Evolutionary conservation across 2,113 vertebrate genomes (phyloP).

Genomic region (Electrona antarctica): DNA sequence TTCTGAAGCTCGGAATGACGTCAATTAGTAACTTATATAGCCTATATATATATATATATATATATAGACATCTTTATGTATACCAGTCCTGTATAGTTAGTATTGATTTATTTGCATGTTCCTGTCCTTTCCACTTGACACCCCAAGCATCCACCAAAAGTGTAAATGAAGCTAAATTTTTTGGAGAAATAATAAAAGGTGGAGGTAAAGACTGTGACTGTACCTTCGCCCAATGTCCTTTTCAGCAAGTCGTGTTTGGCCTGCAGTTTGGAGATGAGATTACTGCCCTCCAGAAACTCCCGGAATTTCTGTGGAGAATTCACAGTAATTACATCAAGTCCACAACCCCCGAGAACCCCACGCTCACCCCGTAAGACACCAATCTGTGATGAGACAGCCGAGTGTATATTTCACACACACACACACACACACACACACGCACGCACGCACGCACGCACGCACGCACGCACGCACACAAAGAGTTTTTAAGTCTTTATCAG

Average conservation of each 20-base stretch:
- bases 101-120: no score
- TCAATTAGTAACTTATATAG: no score
- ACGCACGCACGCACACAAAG: no score
- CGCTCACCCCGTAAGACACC: slow-evolving; percentile 37
- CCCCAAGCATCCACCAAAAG: no score
- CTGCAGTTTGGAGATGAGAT: slow-evolving; percentile 98
- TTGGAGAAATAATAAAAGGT: no score
- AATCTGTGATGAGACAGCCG: slow-evolving; percentile 56
- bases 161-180: no score
- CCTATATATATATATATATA: no score
- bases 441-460: no score
- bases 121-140: no score
- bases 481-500: slow-evolving; percentile 55
- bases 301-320: slow-evolving; percentile 93
- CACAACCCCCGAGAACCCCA: slow-evolving; percentile 10
- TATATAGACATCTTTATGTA: no score
- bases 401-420: slow-evolving; percentile 36
- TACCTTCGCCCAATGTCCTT: slow-evolving; percentile 93
- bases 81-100: no score
- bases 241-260: slow-evolving; percentile 98
- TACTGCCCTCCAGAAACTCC: slow-evolving; percentile 97
- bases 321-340: slow-evolving; percentile 59
- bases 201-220: neutral
- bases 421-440: neutral
- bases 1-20: no score